Evolutionary conservation across 2,888 invertebrate species (phyloP).

Genomic region (Ashinkailepas kermadecensis): DNA sequence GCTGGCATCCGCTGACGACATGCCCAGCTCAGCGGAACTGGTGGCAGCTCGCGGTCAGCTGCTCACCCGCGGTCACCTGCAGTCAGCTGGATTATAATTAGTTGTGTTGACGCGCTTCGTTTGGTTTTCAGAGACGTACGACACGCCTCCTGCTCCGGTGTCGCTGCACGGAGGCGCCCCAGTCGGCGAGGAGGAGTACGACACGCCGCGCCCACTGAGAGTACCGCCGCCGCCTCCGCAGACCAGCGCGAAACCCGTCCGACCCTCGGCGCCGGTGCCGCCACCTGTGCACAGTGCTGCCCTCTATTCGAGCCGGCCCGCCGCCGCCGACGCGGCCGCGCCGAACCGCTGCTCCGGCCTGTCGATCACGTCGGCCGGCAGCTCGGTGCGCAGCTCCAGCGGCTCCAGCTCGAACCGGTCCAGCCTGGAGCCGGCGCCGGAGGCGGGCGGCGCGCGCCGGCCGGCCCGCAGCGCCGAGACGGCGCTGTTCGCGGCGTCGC

Average conservation of each 20-base stretch:
- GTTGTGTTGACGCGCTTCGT: too few species aligned
- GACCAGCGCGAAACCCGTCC: not conserved
- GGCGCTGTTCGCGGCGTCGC: conserved; percentile 48
- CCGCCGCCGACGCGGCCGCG: conserved; percentile 45
- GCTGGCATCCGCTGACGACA: too few species aligned
- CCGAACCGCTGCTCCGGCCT: conserved; percentile 35
- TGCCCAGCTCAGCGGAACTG: too few species aligned
- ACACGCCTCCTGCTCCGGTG: conserved; percentile 48
- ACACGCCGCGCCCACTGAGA: not conserved
- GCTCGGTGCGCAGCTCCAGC: conserved; percentile 53
- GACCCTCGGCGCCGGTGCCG: not conserved
- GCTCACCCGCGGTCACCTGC: too few species aligned
- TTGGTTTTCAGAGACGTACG: conserved; percentile 43
- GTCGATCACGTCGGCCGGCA: conserved; percentile 47
- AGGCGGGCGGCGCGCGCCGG: conserved; percentile 37
- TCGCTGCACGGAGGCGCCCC: conserved; percentile 42
- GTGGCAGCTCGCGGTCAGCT: too few species aligned
- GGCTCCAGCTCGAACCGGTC: conserved; percentile 48
- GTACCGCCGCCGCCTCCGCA: not conserved
- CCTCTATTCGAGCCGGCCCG: conserved; percentile 46
- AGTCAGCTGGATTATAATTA: too few species aligned
- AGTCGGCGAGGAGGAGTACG: not conserved
- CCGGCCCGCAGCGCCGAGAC: conserved; percentile 36
- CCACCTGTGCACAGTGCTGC: conserved; percentile 37
- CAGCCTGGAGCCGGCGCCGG: conserved; percentile 39